A percentile compares a stretch with the other conserved stretches of the same genome.
Conservation (phyloP, 2,888 invertebrate genomes). For the Limulus polyphemus region DNA sequence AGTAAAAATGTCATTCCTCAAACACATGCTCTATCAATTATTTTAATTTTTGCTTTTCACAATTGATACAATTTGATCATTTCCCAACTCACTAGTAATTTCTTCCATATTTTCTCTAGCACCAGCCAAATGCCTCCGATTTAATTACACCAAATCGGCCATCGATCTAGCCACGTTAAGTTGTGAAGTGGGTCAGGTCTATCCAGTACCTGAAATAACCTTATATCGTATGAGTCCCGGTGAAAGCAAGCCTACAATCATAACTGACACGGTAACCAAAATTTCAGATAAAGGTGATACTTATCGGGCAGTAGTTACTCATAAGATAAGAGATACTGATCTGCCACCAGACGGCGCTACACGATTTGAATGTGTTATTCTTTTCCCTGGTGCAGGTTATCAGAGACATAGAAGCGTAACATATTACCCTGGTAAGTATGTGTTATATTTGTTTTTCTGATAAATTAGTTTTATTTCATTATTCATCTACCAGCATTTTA, state of each 20-base stretch:
- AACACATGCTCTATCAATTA: background rate
- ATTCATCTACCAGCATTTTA: no score
- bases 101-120: background rate
- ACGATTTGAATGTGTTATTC: conserved; percentile 22
- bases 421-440: conserved; percentile 21
- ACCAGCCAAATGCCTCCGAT: conserved; percentile 20
- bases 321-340: background rate
- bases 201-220: conserved; percentile 27
- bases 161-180: conserved; percentile 16
- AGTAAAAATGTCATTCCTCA: no score
- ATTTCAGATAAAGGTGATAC: no score
- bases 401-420: conserved; percentile 21
- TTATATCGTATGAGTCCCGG: conserved; percentile 19
- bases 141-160: conserved; percentile 18
- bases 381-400: conserved; percentile 23
- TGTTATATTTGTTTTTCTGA: no score
- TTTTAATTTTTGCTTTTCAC: background rate
- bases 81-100: background rate
- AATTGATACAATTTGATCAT: background rate
- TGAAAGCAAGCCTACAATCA: background rate
- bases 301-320: background rate
- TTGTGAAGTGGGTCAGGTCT: conserved; percentile 28
- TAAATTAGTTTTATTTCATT: no score
- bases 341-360: conserved; percentile 10
- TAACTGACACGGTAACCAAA: background rate